phyloP scores from a whole-genome alignment of 2,888 invertebrate genomes.

The Ommatoiulus sabulosus region DNA sequence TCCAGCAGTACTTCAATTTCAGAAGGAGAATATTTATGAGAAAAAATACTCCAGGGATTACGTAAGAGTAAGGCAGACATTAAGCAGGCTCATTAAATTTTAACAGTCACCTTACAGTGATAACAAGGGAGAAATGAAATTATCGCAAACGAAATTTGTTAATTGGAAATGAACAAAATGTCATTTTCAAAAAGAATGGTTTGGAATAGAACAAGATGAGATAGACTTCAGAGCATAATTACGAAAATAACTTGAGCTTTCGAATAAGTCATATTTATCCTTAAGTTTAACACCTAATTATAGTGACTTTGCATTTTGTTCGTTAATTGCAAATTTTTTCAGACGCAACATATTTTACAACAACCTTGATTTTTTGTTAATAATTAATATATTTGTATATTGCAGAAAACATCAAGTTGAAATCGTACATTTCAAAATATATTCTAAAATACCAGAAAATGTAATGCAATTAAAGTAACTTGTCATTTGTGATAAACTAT shows the following conservation, averaged over 20 bases:
- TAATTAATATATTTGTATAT: too few relatives aligned
- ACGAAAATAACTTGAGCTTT: neutral
- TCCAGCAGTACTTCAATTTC: constrained; percentile 14
- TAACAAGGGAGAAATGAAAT: neutral
- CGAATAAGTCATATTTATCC: neutral
- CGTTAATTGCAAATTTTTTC: too few relatives aligned
- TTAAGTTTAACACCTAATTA: neutral
- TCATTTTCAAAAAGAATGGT: neutral
- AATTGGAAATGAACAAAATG: neutral
- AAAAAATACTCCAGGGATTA: neutral
- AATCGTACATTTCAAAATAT: too few relatives aligned
- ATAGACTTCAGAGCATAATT: neutral
- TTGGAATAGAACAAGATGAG: too few relatives aligned
- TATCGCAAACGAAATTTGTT: constrained; percentile 5
- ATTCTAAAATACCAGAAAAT: too few relatives aligned
- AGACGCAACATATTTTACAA: too few relatives aligned
- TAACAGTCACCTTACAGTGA: constrained; percentile 16
- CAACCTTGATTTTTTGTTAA: too few relatives aligned
- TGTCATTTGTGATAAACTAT: too few relatives aligned
- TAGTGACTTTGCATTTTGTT: neutral
- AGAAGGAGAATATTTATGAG: constrained; percentile 14
- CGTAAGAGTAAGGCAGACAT: constrained; percentile 15
- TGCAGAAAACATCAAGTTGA: too few relatives aligned
- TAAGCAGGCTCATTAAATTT: constrained; percentile 24
- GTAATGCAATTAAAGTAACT: too few relatives aligned